A percentile compares a stretch with the other conserved stretches of the same genome.
Conservation (phyloP, 2,113 vertebrate species). For the Megaleporinus macrocephalus region DNA sequence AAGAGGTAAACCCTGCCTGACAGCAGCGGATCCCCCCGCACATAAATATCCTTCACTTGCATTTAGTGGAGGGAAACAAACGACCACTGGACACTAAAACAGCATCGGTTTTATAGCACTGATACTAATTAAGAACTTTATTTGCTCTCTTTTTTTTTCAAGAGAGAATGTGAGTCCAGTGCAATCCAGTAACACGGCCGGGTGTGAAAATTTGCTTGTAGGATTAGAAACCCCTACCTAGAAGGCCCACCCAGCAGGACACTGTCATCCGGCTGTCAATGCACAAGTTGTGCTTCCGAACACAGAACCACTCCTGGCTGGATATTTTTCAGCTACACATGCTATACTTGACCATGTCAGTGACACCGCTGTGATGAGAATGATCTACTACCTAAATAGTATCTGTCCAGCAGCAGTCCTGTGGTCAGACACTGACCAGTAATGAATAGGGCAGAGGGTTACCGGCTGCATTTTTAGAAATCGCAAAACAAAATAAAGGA, state of each 20-base stretch:
- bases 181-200: neutral
- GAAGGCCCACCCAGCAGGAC: no score
- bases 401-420: neutral
- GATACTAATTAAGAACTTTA: neutral
- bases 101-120: neutral
- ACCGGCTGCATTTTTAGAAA: no score
- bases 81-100: neutral
- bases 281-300: no score
- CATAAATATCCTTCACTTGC: constrained; percentile 10
- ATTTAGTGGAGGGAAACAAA: neutral
- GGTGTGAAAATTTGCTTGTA: neutral
- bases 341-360: neutral
- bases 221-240: no score
- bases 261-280: no score
- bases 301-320: neutral
- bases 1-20: constrained; percentile 22
- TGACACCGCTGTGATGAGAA: neutral
- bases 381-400: neutral
- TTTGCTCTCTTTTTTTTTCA: no score
- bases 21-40: neutral
- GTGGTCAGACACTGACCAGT: neutral
- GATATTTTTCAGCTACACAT: neutral
- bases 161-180: no score
- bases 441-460: neutral
- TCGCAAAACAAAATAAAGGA: no score